Percentiles rank a stretch among this genome's conserved stretches.
Evolutionary conservation across 2,888 invertebrate genomes (phyloP).

Genomic region (Podabrus alpinus): DNA sequence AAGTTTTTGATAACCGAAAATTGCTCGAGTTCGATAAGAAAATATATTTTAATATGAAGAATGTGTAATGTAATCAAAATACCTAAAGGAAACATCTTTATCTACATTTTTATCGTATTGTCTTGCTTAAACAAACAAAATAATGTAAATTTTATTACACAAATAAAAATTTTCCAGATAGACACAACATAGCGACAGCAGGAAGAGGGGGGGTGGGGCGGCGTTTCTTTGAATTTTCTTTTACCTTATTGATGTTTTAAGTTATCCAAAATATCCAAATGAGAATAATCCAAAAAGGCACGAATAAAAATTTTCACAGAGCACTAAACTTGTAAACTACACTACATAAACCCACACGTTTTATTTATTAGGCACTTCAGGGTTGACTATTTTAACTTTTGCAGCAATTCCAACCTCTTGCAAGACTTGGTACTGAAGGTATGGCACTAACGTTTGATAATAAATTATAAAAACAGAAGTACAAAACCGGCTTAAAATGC

Average conservation of each 20-base stretch:
- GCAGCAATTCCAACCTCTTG: background rate
- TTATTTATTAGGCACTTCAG: background rate
- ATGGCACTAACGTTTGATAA: background rate
- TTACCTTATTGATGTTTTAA: background rate
- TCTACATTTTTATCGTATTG: background rate
- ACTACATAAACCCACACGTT: background rate
- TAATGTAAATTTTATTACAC: background rate
- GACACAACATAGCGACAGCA: background rate
- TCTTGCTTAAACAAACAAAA: background rate
- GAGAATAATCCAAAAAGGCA: background rate
- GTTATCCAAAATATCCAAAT: background rate
- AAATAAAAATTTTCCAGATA: background rate
- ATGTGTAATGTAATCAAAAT: background rate
- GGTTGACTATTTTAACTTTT: background rate
- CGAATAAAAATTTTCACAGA: background rate
- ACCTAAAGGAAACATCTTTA: background rate
- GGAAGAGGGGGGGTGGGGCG: background rate
- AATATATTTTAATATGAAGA: background rate
- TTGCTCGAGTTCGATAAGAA: background rate
- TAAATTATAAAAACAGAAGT: background rate
- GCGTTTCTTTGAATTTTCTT: background rate
- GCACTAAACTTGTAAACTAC: background rate
- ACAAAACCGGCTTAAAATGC: background rate
- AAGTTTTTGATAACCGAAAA: background rate
- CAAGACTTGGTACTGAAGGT: background rate